Evolutionary conservation across 1,140 invertebrate genomes (phyloP).

Genomic region (Notospermus geniculatus): DNA sequence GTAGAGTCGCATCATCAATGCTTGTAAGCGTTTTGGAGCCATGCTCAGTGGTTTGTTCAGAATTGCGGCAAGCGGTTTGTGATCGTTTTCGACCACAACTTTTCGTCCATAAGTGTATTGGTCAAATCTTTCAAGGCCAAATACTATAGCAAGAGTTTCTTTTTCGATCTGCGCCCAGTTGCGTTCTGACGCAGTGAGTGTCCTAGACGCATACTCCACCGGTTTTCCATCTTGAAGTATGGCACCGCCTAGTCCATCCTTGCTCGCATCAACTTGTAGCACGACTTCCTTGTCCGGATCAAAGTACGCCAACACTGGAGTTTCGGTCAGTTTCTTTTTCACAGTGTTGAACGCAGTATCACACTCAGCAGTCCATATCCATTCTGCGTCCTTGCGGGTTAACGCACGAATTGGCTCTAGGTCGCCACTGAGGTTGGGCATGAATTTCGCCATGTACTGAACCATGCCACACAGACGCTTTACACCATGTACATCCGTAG

Average conservation of each 20-base stretch:
- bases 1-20: constrained; percentile 23
- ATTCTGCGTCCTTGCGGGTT: constrained; percentile 41
- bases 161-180: constrained; percentile 58
- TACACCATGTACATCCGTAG: constrained; percentile 28
- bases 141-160: constrained; percentile 39
- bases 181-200: constrained; percentile 49
- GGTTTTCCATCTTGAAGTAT: constrained; percentile 55
- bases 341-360: constrained; percentile 20
- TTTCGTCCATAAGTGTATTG: neutral
- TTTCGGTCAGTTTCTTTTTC: constrained; percentile 23
- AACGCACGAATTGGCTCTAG: constrained; percentile 42
- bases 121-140: constrained; percentile 22
- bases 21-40: constrained; percentile 19
- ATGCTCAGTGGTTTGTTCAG: constrained; percentile 11
- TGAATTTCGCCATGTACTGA: constrained; percentile 6
- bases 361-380: constrained; percentile 17
- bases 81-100: neutral
- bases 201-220: constrained; percentile 54
- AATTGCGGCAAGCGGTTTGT: neutral
- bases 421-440: neutral
- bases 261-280: constrained; percentile 27
- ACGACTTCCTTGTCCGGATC: constrained; percentile 16
- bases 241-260: constrained; percentile 50
- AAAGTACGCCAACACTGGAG: constrained; percentile 21
- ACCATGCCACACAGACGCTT: constrained; percentile 28